Evolutionary conservation across 1,140 invertebrate species (phyloP), one percentile per base, ranked within the genome.

Genomic region (Telenomus remus): DNA sequence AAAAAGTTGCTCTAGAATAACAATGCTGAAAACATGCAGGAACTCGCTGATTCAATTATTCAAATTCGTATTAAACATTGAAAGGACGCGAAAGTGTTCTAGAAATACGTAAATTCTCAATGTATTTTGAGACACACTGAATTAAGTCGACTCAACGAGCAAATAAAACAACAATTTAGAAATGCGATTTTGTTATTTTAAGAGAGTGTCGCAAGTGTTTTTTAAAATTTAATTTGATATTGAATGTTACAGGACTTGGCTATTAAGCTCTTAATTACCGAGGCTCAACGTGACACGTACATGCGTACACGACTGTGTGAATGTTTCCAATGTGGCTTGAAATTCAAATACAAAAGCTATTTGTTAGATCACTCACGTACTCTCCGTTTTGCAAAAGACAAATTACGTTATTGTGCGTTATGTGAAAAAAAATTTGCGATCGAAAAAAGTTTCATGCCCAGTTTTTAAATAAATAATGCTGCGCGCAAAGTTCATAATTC

Each of bases 281-380:
- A 42, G 12, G 42, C 16, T 49, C 48, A 44, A 5, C 43, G 37
- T 15, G 34, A 16, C 61, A 27, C 35, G 48, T 39, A 55, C 44
- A 39, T 46, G 46, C 59, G 49, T 53, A 48, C 13, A 44, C n/a
- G 8, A 19, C 19, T 35, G 12, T 33, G 51, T 33, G 43, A 54
- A 65, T 55, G 51, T 35, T 34, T 55, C 43, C 50, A 66, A 64
- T 56, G 63, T 50, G 53, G 63, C 53, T 56, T 56, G 63, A 66
- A 66, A 66, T 66, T 66, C 37, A 66, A 66, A 66, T 66, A 66
- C 63, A 66, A 50, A 15, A 19, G 33, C 63, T 50, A 56, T 66
- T 66, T 66, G 63, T 50, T 35, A 50, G 63, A 66, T 66, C 53
- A 42, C 43, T 64, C 50, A 64, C 61, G 51, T 64, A 48, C 44